These are phyloP conservation scores for Nomada ruficornis DNA, from an alignment of 2,888 invertebrate species.

Conservation along the genomic window DNA sequence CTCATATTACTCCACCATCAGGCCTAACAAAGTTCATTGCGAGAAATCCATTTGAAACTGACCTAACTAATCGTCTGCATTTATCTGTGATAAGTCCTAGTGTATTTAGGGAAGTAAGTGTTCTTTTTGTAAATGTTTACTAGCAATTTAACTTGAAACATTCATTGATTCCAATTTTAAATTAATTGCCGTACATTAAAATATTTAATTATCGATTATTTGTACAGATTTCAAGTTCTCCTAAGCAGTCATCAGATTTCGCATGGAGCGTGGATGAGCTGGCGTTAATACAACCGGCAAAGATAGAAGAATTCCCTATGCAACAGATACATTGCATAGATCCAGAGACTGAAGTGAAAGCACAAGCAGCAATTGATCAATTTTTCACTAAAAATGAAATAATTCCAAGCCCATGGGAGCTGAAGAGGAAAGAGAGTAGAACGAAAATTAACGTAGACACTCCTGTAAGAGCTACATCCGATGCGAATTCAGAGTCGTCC, in stretches of 20 bases:
- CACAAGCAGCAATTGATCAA: conserved; percentile 89
- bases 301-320: conserved; percentile 88
- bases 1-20: conserved; percentile 86
- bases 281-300: conserved; percentile 88
- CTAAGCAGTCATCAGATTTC: conserved; percentile 85
- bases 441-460: conserved; percentile 63
- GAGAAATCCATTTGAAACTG: conserved; percentile 89
- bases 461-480: conserved; percentile 63
- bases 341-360: conserved; percentile 87
- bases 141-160: not conserved
- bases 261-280: conserved; percentile 90
- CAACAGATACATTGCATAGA: conserved; percentile 88
- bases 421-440: conserved; percentile 62
- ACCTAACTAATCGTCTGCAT: conserved; percentile 88
- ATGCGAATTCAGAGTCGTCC: conserved; percentile 62
- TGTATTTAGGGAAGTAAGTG: conserved; percentile 80
- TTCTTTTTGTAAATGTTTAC: conserved; percentile 73
- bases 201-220: conserved; percentile 25
- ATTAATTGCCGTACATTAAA: not conserved
- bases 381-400: conserved; percentile 87
- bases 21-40: conserved; percentile 85
- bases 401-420: conserved; percentile 86
- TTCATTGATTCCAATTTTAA: not conserved
- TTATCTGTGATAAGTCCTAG: conserved; percentile 88
- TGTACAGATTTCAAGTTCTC: conserved; percentile 81